Conservation (phyloP, 2,888 invertebrate genomes). For the Ochlodes sylvanus region DNA sequence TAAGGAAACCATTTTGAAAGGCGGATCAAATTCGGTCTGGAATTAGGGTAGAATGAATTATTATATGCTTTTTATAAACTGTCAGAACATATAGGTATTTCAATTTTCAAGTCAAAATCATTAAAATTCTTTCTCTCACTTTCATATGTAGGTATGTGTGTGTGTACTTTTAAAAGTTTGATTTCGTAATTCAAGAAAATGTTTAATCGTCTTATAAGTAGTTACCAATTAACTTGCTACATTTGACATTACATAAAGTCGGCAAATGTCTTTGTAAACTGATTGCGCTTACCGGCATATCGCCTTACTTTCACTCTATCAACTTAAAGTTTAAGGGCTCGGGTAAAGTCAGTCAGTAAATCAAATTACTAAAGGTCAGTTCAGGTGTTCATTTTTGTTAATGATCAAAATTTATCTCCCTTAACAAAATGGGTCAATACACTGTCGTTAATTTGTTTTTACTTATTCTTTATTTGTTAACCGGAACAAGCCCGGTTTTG, state of each 20-base stretch:
- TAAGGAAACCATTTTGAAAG: too few species aligned
- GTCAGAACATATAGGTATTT: too few species aligned
- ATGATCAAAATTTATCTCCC: not conserved
- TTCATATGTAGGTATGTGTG: too few species aligned
- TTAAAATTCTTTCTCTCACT: too few species aligned
- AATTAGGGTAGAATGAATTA: too few species aligned
- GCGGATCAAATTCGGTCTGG: too few species aligned
- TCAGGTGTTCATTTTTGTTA: constrained; percentile 11
- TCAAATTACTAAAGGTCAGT: constrained; percentile 20
- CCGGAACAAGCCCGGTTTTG: not conserved
- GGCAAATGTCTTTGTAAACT: constrained; percentile 19
- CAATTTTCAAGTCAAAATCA: too few species aligned
- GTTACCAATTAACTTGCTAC: not conserved
- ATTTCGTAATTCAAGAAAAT: too few species aligned
- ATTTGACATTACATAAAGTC: constrained; percentile 22
- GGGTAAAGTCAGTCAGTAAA: not conserved
- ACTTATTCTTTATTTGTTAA: not conserved
- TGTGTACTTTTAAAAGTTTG: too few species aligned
- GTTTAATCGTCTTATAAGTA: too few species aligned
- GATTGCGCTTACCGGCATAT: constrained; percentile 14
- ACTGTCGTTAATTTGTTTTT: too few species aligned
- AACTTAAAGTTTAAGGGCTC: constrained; percentile 33
- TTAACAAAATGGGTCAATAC: not conserved
- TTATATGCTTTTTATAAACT: too few species aligned
- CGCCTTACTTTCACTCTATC: constrained; percentile 29